A percentile compares a stretch with the other conserved stretches of the same genome.
phyloP scores from a whole-genome alignment of 2,888 invertebrate genomes.

The Diarsia rubi region DNA sequence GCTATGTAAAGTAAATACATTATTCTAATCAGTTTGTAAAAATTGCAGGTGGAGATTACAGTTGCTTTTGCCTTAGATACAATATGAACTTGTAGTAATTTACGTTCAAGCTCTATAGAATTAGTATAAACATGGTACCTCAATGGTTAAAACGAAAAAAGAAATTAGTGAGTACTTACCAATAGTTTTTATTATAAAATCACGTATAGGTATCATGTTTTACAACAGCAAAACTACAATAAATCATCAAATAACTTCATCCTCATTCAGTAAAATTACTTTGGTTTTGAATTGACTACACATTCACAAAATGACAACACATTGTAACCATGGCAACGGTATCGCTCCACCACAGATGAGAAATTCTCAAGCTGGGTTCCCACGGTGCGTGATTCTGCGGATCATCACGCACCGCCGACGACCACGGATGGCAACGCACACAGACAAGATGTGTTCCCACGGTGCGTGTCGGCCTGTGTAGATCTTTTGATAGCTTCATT shows the following conservation, averaged over 20 bases:
- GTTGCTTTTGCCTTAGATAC: background rate
- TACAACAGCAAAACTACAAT: background rate
- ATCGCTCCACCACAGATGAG: background rate
- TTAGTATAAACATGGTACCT: too few species aligned
- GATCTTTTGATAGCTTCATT: too few species aligned
- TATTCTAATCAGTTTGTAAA: background rate
- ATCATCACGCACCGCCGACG: too few species aligned
- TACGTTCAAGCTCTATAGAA: background rate
- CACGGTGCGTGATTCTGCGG: too few species aligned
- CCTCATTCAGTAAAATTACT: background rate
- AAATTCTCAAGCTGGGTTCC: too few species aligned
- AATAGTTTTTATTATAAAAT: conserved; percentile 56
- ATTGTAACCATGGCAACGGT: conserved; percentile 43
- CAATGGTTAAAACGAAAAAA: background rate
- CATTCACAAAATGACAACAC: conserved; percentile 29
- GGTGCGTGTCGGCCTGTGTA: too few species aligned
- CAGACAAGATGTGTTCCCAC: too few species aligned
- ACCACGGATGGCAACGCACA: too few species aligned
- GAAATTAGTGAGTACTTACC: conserved; percentile 35
- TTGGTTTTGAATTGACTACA: background rate
- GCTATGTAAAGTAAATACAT: background rate
- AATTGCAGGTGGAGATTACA: background rate
- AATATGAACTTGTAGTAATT: background rate
- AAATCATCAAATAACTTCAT: conserved; percentile 4
- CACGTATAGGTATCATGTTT: conserved; percentile 51